Percentiles rank a stretch among this genome's conserved stretches.
Evolutionary conservation across 2,113 vertebrate genomes (phyloP).

Genomic region (Nipponia nippon): DNA sequence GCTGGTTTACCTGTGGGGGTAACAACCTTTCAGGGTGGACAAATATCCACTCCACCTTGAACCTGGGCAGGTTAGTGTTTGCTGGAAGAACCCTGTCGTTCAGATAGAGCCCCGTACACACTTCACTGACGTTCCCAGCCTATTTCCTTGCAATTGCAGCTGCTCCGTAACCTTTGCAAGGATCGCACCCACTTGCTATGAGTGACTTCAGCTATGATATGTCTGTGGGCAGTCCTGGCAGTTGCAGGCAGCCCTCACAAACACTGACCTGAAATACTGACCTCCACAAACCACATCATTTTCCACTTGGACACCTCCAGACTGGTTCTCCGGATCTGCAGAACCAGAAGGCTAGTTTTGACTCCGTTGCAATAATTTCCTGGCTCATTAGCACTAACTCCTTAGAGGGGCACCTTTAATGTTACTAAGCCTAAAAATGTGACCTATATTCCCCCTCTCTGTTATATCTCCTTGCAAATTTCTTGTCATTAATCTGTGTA

Average conservation of each 20-base stretch:
- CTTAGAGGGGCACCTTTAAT: constrained; percentile 57
- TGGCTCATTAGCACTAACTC: constrained; percentile 62
- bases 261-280: constrained; percentile 25
- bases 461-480: neutral
- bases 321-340: constrained; percentile 49
- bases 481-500: neutral
- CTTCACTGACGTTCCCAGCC: neutral
- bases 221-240: neutral
- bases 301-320: constrained; percentile 70
- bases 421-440: constrained; percentile 39
- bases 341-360: constrained; percentile 7
- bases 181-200: neutral
- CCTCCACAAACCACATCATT: constrained; percentile 65
- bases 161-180: neutral
- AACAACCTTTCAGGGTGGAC: neutral
- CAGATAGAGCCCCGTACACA: neutral
- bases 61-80: neutral
- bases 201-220: neutral
- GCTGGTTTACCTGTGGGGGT: neutral
- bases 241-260: neutral
- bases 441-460: neutral
- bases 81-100: neutral
- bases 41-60: neutral
- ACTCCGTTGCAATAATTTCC: constrained; percentile 41
- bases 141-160: neutral